Percentiles rank a stretch among this genome's conserved stretches.
These are phyloP conservation scores for Parotocinclus haroldoi DNA, from an alignment of 2,797 vertebrate species.

Conservation along the genomic window DNA sequence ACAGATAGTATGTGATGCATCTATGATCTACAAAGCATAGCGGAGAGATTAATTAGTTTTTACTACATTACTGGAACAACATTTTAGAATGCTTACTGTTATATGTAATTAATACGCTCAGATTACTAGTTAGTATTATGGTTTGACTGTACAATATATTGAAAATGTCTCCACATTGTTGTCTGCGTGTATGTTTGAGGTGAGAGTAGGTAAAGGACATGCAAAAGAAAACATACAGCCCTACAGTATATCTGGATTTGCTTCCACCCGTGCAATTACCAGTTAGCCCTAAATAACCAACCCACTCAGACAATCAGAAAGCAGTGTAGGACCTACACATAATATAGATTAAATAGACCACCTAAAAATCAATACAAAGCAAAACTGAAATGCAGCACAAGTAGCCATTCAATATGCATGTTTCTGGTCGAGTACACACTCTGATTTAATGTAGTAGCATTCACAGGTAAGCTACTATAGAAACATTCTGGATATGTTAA, in stretches of 20 bases:
- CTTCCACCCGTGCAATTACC: slow-evolving; percentile 75
- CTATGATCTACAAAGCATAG: no score
- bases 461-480: slow-evolving; percentile 70
- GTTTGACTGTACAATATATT: slow-evolving; percentile 9
- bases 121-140: no score
- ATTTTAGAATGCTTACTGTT: no score
- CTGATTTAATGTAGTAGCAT: slow-evolving; percentile 71
- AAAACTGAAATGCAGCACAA: slow-evolving; percentile 80
- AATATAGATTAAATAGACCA: slow-evolving; percentile 80
- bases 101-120: no score
- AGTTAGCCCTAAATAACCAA: slow-evolving; percentile 73
- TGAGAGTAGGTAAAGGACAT: slow-evolving; percentile 51
- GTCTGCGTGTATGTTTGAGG: neutral
- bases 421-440: slow-evolving; percentile 85
- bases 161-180: slow-evolving; percentile 21
- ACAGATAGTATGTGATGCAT: no score
- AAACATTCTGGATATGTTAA: slow-evolving; percentile 77
- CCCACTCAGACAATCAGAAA: slow-evolving; percentile 76
- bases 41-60: no score
- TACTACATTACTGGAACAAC: no score
- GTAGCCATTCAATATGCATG: slow-evolving; percentile 83
- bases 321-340: slow-evolving; percentile 72
- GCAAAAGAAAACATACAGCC: slow-evolving; percentile 63
- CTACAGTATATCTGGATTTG: slow-evolving; percentile 72
- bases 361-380: slow-evolving; percentile 80